Evolutionary conservation across 2,797 vertebrate genomes (phyloP).

Genomic region (Ficedula albicollis): DNA sequence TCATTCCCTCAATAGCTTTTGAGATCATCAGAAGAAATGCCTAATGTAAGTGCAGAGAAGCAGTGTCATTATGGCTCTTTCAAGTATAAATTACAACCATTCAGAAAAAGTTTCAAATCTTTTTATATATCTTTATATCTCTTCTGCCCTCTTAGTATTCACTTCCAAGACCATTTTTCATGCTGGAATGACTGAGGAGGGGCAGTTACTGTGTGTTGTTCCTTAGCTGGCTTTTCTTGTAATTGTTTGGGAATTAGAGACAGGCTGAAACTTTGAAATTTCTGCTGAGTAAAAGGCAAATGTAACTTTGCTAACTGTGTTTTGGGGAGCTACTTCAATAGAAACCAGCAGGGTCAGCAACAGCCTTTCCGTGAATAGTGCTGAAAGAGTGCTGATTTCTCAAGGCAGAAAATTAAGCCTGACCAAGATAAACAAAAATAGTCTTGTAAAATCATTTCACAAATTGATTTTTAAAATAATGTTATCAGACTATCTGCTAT

Average conservation of each 20-base stretch:
- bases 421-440: not conserved
- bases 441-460: not conserved
- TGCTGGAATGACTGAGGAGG: not conserved
- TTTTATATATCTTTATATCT: not conserved
- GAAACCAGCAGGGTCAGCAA: not conserved
- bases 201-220: not conserved
- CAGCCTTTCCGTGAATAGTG: not conserved
- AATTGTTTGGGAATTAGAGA: slow-evolving; percentile 13
- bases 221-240: not conserved
- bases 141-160: not conserved
- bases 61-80: not conserved
- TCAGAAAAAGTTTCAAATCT: not conserved
- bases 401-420: not conserved
- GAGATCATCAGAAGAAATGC: not conserved
- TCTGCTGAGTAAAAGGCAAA: slow-evolving; percentile 38
- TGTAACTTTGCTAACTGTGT: not conserved
- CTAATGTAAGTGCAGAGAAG: not conserved
- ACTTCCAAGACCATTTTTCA: not conserved
- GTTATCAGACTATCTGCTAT: not conserved
- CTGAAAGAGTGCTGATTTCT: not conserved
- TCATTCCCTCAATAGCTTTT: not conserved
- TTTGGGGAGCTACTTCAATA: not conserved
- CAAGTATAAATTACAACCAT: not conserved
- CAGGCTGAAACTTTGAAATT: not conserved
- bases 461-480: not conserved